phyloP scores from a whole-genome alignment of 1,140 invertebrate species.

The Lepidotrigona ventralis region DNA sequence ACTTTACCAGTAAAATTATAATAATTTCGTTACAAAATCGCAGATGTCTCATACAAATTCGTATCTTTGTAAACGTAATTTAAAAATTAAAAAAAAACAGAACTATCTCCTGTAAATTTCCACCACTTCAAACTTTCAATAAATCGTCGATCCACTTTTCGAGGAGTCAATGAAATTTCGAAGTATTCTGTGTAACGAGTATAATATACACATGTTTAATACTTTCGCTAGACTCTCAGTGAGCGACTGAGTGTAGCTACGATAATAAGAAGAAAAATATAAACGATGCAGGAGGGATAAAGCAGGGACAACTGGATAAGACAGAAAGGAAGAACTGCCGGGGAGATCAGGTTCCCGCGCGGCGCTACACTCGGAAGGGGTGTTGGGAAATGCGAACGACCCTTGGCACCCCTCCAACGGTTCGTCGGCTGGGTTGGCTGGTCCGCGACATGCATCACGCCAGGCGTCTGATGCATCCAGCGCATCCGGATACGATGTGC shows the following conservation, averaged over 20 bases:
- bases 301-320: neutral
- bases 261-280: neutral
- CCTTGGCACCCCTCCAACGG: constrained; percentile 65
- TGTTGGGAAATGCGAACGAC: constrained; percentile 61
- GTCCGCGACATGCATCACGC: constrained; percentile 67
- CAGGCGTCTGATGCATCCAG: constrained; percentile 68
- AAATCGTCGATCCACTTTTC: no score
- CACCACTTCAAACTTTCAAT: no score
- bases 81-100: no score
- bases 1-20: no score
- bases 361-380: constrained; percentile 29
- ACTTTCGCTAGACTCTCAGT: neutral
- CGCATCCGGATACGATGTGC: constrained; percentile 61
- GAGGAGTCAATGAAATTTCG: no score
- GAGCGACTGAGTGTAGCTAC: no score
- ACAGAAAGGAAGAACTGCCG: constrained; percentile 13
- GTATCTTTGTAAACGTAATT: no score
- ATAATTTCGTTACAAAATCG: no score
- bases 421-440: constrained; percentile 16
- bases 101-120: no score
- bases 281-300: neutral
- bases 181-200: no score
- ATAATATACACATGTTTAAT: no score
- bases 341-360: constrained; percentile 34
- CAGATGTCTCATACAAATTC: no score